A percentile compares a stretch with the other conserved stretches of the same genome.
These are phyloP conservation scores for Lochmaea capreae DNA, from an alignment of 2,888 invertebrate species.

Conservation along the genomic window DNA sequence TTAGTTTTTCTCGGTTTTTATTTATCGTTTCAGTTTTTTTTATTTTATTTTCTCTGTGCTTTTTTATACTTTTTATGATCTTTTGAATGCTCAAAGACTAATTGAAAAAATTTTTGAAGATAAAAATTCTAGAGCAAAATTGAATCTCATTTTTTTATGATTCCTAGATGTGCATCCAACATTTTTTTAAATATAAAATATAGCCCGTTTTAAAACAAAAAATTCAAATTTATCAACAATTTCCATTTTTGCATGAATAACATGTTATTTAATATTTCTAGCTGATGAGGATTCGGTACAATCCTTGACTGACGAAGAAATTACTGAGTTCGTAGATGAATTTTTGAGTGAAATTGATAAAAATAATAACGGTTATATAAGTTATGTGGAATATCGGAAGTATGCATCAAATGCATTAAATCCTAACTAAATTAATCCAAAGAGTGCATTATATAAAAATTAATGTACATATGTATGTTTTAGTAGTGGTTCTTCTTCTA, in stretches of 20 bases:
- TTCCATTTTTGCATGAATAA: not conserved
- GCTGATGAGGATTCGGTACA: constrained; percentile 59
- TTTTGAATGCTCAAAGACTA: too few relatives aligned
- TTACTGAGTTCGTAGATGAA: constrained; percentile 71
- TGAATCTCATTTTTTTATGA: too few relatives aligned
- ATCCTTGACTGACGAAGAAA: constrained; percentile 66
- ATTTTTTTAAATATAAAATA: too few relatives aligned
- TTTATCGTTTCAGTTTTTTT: too few relatives aligned
- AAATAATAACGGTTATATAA: constrained; percentile 81
- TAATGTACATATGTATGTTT: not conserved
- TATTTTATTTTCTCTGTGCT: too few relatives aligned
- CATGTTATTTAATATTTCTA: constrained; percentile 46
- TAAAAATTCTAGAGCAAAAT: too few relatives aligned
- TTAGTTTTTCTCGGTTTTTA: too few relatives aligned
- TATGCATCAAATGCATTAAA: constrained; percentile 18
- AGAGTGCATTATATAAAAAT: not conserved
- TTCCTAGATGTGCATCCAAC: too few relatives aligned
- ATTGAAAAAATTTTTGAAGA: too few relatives aligned
- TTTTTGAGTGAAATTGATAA: constrained; percentile 75
- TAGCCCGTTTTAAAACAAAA: too few relatives aligned
- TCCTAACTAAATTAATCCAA: not conserved
- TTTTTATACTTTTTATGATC: too few relatives aligned
- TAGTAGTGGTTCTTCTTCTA: not conserved
- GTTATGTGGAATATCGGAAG: constrained; percentile 71
- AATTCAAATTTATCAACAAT: too few relatives aligned